These are phyloP conservation scores for Drosophila ananassae DNA, from an alignment of 1,140 invertebrate species.

Conservation along the genomic window DNA sequence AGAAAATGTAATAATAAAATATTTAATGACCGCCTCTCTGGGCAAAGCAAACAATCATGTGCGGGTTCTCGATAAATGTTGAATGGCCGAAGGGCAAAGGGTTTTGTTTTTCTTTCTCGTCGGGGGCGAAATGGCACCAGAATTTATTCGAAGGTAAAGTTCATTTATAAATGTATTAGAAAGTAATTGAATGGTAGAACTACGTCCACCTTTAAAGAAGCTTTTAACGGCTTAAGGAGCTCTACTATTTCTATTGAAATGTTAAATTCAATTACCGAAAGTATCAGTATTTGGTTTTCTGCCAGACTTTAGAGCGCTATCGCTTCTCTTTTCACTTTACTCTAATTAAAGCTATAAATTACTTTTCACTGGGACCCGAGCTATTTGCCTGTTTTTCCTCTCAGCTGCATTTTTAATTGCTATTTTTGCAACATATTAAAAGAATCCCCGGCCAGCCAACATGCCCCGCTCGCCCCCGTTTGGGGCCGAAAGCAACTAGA, in stretches of 20 bases:
- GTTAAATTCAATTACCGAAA: background rate
- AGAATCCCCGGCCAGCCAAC: conserved; percentile 14
- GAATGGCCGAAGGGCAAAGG: conserved; percentile 17
- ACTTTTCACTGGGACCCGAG: conserved; percentile 10
- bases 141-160: conserved; percentile 8
- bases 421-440: conserved; percentile 63
- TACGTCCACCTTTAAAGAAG: background rate
- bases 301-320: no score
- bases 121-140: background rate
- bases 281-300: background rate
- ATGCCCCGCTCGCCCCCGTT: background rate
- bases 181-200: background rate
- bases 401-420: conserved; percentile 62
- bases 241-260: background rate
- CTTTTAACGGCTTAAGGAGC: background rate
- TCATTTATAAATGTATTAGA: background rate
- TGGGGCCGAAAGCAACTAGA: background rate
- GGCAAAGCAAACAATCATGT: conserved; percentile 33
- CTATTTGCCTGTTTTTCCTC: conserved; percentile 23
- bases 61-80: conserved; percentile 37
- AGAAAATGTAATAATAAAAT: conserved; percentile 61
- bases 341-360: conserved; percentile 69
- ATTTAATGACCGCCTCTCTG: conserved; percentile 44
- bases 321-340: background rate
- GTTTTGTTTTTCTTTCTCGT: conserved; percentile 15